These are phyloP conservation scores for Todiramphus saurophagus DNA, from an alignment of 2,113 vertebrate genomes.

Conservation along the genomic window DNA sequence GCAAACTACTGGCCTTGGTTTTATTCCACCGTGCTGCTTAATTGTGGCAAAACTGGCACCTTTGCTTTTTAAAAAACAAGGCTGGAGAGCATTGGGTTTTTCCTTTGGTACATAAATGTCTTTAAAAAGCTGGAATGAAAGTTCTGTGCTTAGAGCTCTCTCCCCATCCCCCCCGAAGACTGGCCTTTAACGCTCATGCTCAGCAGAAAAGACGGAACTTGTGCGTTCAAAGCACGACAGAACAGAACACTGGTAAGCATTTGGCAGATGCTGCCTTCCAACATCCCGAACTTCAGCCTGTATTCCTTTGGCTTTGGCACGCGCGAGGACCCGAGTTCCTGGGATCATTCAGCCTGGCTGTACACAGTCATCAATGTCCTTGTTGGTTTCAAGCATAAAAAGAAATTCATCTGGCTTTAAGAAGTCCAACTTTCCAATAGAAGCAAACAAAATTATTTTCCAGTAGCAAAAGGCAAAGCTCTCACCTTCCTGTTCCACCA, in stretches of 20 bases:
- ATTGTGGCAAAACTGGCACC: not conserved
- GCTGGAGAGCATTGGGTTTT: not conserved
- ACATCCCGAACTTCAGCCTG: not conserved
- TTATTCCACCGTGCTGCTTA: not conserved
- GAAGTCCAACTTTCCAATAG: not conserved
- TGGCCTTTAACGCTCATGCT: not conserved
- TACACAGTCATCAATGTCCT: not conserved
- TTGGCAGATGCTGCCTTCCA: not conserved
- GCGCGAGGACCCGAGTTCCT: rapidly evolving
- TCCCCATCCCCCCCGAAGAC: not conserved
- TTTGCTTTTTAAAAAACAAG: not conserved
- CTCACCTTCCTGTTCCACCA: not conserved
- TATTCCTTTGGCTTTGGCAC: not conserved
- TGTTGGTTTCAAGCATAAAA: not conserved
- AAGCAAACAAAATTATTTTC: not conserved
- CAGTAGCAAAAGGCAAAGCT: not conserved
- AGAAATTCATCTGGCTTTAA: not conserved
- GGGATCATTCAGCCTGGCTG: not conserved
- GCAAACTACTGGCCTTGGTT: not conserved
- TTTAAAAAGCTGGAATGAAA: not conserved
- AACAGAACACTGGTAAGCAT: not conserved
- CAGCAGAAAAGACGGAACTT: not conserved
- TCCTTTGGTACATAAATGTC: not conserved
- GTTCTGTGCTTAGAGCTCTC: not conserved
- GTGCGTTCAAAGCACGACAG: not conserved